A percentile compares a stretch with the other conserved stretches of the same genome.
Evolutionary conservation across 2,797 vertebrate genomes (phyloP).

Genomic region (Thalassophryne amazonica): DNA sequence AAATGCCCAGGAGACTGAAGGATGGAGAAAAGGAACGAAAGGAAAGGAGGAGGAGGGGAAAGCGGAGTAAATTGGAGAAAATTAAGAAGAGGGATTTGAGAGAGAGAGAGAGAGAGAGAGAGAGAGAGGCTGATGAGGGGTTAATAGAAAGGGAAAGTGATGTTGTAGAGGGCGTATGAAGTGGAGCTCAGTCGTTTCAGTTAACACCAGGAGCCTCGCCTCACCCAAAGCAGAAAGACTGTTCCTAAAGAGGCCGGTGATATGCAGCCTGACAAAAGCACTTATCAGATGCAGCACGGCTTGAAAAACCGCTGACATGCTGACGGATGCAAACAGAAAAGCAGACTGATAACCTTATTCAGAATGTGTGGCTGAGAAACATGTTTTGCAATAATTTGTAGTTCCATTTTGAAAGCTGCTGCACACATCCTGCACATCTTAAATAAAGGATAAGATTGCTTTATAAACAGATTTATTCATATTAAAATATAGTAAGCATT

Average conservation of each 20-base stretch:
- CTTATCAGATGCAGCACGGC: constrained; percentile 50
- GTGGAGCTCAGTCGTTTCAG: constrained; percentile 56
- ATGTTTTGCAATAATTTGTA: constrained; percentile 30
- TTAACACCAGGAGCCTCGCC: constrained; percentile 43
- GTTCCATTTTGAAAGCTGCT: constrained; percentile 4
- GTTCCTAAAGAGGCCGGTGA: constrained; percentile 38
- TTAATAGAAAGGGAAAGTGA: constrained; percentile 68
- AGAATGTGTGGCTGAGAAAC: constrained; percentile 21
- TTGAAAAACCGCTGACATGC: constrained; percentile 40
- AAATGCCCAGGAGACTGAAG: constrained; percentile 60
- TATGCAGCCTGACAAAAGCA: constrained; percentile 48
- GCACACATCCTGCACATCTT: constrained; percentile 3
- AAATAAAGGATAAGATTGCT: constrained; percentile 9
- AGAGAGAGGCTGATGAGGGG: constrained; percentile 49
- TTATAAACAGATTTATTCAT: too few relatives aligned
- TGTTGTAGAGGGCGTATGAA: constrained; percentile 61
- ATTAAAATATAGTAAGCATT: too few relatives aligned
- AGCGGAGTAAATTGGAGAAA: constrained; percentile 70
- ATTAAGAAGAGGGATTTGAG: constrained; percentile 59
- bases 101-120: not conserved
- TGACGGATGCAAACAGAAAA: constrained; percentile 30
- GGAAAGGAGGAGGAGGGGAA: constrained; percentile 22
- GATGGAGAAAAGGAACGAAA: constrained; percentile 38
- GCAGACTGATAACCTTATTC: constrained; percentile 38
- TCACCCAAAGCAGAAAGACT: constrained; percentile 34